A percentile compares a stretch with the other conserved stretches of the same genome.
Conservation (phyloP, 2,888 invertebrate genomes). For the Chrysopilus asiliformis region DNA sequence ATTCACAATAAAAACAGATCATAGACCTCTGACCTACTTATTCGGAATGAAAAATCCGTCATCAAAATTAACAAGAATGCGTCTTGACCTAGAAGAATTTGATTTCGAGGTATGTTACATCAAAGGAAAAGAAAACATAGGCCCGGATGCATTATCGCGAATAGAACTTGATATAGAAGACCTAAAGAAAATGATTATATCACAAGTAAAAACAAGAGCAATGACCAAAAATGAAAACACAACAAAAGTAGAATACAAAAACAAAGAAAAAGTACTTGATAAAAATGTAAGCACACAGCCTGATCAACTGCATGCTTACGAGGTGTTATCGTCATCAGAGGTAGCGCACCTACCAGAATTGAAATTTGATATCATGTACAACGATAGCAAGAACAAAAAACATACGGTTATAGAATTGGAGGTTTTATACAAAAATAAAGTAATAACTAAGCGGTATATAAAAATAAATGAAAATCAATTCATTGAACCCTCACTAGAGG, state of each 20-base stretch:
- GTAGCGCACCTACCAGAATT: background rate
- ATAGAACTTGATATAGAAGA: constrained; percentile 10
- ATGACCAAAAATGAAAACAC: constrained; percentile 1
- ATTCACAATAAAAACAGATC: constrained; percentile 17
- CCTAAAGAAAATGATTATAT: background rate
- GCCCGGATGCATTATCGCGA: constrained; percentile 13
- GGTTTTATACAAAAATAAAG: background rate
- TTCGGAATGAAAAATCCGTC: constrained; percentile 18
- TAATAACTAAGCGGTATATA: constrained; percentile 1
- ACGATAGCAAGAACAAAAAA: constrained; percentile 1
- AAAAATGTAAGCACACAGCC: background rate
- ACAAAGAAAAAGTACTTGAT: background rate
- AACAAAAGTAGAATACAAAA: background rate
- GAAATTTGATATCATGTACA: too few species aligned
- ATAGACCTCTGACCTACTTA: too few species aligned
- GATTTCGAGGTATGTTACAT: constrained; percentile 17
- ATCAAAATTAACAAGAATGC: constrained; percentile 19
- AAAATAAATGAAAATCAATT: background rate
- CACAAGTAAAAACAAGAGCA: constrained; percentile 3
- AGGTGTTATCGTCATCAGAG: background rate
- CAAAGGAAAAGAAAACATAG: constrained; percentile 15
- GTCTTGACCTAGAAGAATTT: too few species aligned
- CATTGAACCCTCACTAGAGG: background rate
- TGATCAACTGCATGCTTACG: background rate
- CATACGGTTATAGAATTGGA: background rate